phyloP scores from a whole-genome alignment of 1,140 invertebrate species.

The Drosophila ercepeae region DNA sequence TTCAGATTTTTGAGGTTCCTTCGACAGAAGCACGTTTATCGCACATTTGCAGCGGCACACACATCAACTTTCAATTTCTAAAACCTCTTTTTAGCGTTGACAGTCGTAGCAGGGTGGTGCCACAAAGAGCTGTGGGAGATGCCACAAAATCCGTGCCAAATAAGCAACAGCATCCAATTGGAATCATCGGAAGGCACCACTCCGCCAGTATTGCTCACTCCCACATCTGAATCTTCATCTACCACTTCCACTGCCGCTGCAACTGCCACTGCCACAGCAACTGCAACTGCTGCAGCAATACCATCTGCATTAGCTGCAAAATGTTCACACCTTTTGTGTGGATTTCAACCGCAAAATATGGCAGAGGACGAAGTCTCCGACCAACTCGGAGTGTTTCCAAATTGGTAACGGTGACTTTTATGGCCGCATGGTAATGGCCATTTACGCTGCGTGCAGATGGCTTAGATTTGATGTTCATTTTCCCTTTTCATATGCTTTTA shows the following conservation, averaged over 20 bases:
- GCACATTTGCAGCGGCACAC: conserved; percentile 58
- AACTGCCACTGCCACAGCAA: background rate
- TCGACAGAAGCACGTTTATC: conserved; percentile 45
- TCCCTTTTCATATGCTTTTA: background rate
- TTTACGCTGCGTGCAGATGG: conserved; percentile 1
- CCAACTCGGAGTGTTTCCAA: conserved; percentile 19
- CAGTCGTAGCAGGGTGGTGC: conserved; percentile 2
- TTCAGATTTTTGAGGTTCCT: background rate
- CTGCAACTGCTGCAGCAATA: conserved; percentile 1
- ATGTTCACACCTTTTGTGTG: conserved; percentile 65
- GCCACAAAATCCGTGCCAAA: conserved; percentile 59
- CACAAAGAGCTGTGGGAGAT: background rate
- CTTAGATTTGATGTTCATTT: background rate
- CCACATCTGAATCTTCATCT: background rate
- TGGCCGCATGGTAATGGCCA: background rate
- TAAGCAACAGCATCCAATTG: conserved; percentile 64
- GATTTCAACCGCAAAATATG: conserved; percentile 51
- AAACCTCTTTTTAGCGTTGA: conserved; percentile 26
- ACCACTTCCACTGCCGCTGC: background rate
- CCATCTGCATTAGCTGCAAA: conserved; percentile 38
- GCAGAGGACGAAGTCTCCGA: conserved; percentile 7
- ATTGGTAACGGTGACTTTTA: conserved; percentile 13
- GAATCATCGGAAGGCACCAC: conserved; percentile 39
- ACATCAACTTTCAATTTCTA: conserved; percentile 64
- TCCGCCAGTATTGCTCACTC: background rate